phyloP scores from a whole-genome alignment of 92 coral and sea anemone genomes.

The Nematostella vectensis region DNA sequence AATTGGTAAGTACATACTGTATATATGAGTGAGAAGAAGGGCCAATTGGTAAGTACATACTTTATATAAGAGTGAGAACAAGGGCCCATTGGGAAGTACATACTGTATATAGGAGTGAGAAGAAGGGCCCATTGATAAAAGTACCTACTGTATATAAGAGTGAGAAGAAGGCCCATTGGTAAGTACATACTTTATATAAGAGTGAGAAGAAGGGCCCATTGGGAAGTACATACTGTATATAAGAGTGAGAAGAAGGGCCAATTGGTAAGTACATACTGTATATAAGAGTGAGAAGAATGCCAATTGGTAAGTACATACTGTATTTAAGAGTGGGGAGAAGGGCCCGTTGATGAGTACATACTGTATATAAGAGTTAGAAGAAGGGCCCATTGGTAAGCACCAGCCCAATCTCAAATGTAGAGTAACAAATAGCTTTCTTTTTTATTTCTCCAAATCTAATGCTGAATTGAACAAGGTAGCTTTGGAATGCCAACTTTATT shows the following conservation, averaged over 20 bases:
- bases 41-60: too few relatives aligned
- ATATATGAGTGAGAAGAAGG: not conserved
- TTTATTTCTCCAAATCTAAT: too few relatives aligned
- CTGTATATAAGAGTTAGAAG: constrained; percentile 1
- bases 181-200: constrained; percentile 1
- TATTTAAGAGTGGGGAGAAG: constrained; percentile 91
- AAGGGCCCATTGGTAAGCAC: too few relatives aligned
- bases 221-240: too few relatives aligned
- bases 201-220: too few relatives aligned
- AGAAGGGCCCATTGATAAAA: too few relatives aligned
- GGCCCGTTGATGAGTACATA: constrained; percentile 69
- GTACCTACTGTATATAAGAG: too few relatives aligned
- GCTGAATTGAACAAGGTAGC: too few relatives aligned
- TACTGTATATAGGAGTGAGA: not conserved
- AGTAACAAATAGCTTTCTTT: too few relatives aligned
- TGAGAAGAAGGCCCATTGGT: constrained; percentile 96
- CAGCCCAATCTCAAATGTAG: too few relatives aligned
- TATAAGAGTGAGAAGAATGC: constrained; percentile 3
- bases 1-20: constrained; percentile 45
- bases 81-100: constrained; percentile 79
- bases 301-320: too few relatives aligned
- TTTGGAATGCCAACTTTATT: too few relatives aligned
- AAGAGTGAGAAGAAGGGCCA: constrained; percentile 95
- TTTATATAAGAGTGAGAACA: constrained; percentile 92
- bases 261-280: constrained; percentile 47